These are phyloP conservation scores for Unio pictorum DNA, from an alignment of 2,888 invertebrate genomes.

Conservation along the genomic window DNA sequence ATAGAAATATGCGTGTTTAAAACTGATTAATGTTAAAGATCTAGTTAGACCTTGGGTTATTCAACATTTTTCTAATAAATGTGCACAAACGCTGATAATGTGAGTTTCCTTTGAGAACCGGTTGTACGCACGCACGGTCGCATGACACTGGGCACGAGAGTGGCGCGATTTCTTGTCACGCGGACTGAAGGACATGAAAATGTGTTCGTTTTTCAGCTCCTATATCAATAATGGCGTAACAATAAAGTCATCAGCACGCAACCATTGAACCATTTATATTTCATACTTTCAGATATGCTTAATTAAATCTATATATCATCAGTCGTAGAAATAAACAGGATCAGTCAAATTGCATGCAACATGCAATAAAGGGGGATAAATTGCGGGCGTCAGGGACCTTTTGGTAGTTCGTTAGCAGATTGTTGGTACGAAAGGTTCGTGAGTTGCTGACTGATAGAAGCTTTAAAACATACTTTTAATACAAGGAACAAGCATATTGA, in stretches of 20 bases:
- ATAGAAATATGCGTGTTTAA: too few species aligned
- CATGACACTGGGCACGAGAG: conserved; percentile 7
- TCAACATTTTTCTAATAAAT: too few species aligned
- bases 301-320: conserved; percentile 47
- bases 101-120: conserved; percentile 2
- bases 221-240: conserved; percentile 3
- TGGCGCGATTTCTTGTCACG: conserved; percentile 3
- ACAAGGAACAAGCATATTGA: too few species aligned
- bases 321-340: conserved; percentile 34
- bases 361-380: conserved; percentile 52
- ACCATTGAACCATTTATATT: conserved; percentile 26
- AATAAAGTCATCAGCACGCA: conserved; percentile 21
- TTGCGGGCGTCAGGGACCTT: conserved; percentile 8
- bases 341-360: conserved; percentile 48
- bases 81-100: too few species aligned
- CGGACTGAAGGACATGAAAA: conserved; percentile 5
- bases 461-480: too few species aligned
- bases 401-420: conserved; percentile 5
- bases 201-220: conserved; percentile 12
- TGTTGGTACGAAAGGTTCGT: too few species aligned
- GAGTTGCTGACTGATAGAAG: too few species aligned
- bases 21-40: too few species aligned
- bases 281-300: conserved; percentile 35
- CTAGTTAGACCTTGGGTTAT: too few species aligned
- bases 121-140: conserved; percentile 9